These are phyloP conservation scores for Phymastichus coffea DNA, from an alignment of 1,140 invertebrate genomes.

Conservation along the genomic window DNA sequence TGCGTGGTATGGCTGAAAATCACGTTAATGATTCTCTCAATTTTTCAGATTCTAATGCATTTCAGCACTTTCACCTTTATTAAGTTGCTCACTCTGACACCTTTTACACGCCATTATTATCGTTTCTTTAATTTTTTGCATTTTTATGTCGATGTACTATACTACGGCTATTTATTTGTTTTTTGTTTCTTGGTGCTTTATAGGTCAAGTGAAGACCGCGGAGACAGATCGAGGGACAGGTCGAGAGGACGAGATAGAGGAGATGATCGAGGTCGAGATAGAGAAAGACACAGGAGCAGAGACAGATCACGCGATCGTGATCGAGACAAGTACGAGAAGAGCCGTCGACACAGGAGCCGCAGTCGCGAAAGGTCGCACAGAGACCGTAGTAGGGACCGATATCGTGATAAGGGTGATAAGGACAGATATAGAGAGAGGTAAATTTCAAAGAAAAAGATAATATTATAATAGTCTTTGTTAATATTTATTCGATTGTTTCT, in stretches of 20 bases:
- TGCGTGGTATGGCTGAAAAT: constrained; percentile 55
- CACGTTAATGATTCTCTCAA: constrained; percentile 45
- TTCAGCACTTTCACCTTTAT: constrained; percentile 21
- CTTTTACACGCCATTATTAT: no score
- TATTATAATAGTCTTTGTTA: not conserved
- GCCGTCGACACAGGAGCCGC: constrained; percentile 45
- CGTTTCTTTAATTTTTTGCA: no score
- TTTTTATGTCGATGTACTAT: no score
- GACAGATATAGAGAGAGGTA: constrained; percentile 50
- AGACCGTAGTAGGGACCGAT: constrained; percentile 43
- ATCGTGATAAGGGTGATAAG: constrained; percentile 35
- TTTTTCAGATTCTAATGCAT: no score
- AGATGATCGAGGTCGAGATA: constrained; percentile 41
- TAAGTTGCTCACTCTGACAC: constrained; percentile 11
- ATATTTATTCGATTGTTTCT: no score
- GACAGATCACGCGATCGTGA: constrained; percentile 44
- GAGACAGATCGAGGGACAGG: constrained; percentile 44
- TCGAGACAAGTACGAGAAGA: constrained; percentile 45
- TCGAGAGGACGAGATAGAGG: constrained; percentile 43
- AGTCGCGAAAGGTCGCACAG: constrained; percentile 48
- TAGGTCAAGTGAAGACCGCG: constrained; percentile 50
- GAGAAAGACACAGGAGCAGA: constrained; percentile 41
- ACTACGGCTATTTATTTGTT: no score
- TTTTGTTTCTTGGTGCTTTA: constrained; percentile 29
- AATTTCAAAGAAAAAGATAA: not conserved